Percentiles rank a stretch among this genome's conserved stretches.
These are phyloP conservation scores for Aphelocoma californica DNA, from an alignment of 2,797 vertebrate genomes.

Conservation along the genomic window DNA sequence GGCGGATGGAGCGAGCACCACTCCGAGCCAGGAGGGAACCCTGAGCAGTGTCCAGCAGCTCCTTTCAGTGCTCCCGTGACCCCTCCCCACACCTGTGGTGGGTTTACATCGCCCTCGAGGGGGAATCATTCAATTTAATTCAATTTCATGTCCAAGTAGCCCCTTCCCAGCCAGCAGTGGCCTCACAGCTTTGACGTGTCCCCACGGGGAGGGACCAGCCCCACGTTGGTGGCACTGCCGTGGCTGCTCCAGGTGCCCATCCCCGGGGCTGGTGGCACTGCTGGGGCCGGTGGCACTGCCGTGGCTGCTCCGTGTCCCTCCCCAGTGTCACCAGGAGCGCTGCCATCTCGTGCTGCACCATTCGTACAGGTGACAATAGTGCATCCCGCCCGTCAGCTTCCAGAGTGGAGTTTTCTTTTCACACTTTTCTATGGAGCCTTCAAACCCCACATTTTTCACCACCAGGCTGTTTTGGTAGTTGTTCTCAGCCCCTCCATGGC, in stretches of 20 bases:
- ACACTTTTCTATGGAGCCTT: conserved; percentile 75
- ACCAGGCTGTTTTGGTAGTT: conserved; percentile 72
- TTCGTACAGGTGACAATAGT: neutral
- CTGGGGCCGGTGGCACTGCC: too few relatives aligned
- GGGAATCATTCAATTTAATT: neutral
- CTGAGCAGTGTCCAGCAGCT: neutral
- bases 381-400: conserved; percentile 56
- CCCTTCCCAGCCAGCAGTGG: too few relatives aligned
- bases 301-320: neutral
- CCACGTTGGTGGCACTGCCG: neutral
- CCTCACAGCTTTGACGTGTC: too few relatives aligned
- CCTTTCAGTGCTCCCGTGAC: fast-evolving
- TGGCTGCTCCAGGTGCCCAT: neutral
- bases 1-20: fast-evolving
- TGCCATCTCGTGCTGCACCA: neutral
- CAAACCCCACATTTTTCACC: conserved; percentile 65
- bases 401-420: conserved; percentile 58
- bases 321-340: neutral
- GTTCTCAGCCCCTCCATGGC: conserved; percentile 76
- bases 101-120: neutral
- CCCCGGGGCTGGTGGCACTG: too few relatives aligned
- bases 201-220: too few relatives aligned
- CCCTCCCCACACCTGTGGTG: neutral
- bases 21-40: neutral
- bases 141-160: too few relatives aligned